phyloP scores from a whole-genome alignment of 1,140 invertebrate genomes.

The Heliconius eleuchia region DNA sequence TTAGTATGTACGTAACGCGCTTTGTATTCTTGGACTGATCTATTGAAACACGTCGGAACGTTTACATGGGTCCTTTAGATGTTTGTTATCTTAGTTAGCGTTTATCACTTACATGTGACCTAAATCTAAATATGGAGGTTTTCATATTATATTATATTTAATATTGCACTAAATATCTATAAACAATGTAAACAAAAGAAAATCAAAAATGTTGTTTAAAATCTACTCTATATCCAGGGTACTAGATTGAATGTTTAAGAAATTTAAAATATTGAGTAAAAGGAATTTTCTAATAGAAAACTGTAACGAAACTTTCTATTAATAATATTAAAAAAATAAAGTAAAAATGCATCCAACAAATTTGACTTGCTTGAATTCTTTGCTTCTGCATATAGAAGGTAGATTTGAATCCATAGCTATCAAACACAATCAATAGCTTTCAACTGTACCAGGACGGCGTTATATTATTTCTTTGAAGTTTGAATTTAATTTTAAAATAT shows the following conservation, averaged over 20 bases:
- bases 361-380: too few relatives aligned
- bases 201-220: too few relatives aligned
- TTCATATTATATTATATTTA: not conserved
- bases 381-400: too few relatives aligned
- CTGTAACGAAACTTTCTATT: too few relatives aligned
- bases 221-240: too few relatives aligned
- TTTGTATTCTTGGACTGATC: not conserved
- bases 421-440: not conserved
- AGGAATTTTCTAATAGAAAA: too few relatives aligned
- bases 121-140: too few relatives aligned
- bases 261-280: too few relatives aligned
- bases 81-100: not conserved
- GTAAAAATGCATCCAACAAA: too few relatives aligned
- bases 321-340: too few relatives aligned
- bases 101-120: not conserved
- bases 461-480: not conserved
- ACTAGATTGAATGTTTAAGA: too few relatives aligned
- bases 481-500: constrained; percentile 14
- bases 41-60: not conserved
- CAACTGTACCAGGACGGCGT: not conserved
- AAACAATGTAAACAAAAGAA: too few relatives aligned
- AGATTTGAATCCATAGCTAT: not conserved
- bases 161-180: not conserved
- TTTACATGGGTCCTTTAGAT: not conserved
- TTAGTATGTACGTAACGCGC: not conserved